Conservation (phyloP, 92 coral and sea anemone species). For the Meandrina meandrites region DNA sequence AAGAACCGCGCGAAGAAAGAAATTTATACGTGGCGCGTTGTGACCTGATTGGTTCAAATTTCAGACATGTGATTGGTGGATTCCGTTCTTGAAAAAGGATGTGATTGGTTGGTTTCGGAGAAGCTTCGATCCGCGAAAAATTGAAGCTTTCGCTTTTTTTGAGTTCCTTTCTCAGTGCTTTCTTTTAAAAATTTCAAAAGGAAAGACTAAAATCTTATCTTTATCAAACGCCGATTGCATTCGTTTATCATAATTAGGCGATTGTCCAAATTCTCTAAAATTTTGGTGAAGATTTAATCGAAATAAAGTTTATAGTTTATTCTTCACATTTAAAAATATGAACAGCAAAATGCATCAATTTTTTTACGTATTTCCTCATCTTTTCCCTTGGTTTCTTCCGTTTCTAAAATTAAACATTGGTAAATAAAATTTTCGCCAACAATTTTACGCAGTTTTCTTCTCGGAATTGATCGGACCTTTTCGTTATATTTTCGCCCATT, state of each 20-base stretch:
- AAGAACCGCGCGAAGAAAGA: too few species aligned
- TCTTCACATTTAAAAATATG: background rate
- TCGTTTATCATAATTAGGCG: background rate
- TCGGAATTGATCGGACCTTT: background rate
- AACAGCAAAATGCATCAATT: too few species aligned
- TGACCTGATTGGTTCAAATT: conserved; percentile 15
- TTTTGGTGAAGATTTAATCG: background rate
- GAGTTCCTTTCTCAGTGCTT: background rate
- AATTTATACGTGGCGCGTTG: conserved; percentile 26
- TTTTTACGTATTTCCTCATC: background rate
- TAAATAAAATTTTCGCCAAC: background rate
- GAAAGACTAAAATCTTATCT: background rate
- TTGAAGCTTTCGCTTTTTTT: background rate
- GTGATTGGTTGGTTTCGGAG: background rate
- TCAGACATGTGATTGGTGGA: conserved; percentile 6
- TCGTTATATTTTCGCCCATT: background rate
- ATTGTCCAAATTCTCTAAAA: background rate
- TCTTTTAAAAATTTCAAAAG: background rate
- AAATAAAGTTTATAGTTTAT: too few species aligned
- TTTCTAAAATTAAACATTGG: background rate
- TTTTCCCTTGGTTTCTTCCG: background rate
- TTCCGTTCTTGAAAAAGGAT: background rate
- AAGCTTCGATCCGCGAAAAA: conserved; percentile 24
- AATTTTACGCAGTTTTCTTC: background rate
- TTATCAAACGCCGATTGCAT: background rate